Conservation (phyloP, 2,113 vertebrate genomes). For the Arvicanthis niloticus region DNA sequence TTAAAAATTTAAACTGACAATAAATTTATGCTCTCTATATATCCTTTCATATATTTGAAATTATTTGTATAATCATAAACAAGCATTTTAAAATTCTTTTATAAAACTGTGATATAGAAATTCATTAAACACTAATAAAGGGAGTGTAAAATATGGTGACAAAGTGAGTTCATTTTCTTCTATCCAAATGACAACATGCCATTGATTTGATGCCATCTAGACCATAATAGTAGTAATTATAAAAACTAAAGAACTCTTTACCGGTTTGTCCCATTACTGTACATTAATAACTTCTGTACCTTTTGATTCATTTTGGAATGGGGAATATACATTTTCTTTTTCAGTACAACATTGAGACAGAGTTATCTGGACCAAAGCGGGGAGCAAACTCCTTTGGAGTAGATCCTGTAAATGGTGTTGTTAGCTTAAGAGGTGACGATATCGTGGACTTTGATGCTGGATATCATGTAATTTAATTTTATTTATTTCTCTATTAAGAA, state of each 20-base stretch:
- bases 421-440: conserved; percentile 64
- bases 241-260: background rate
- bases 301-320: background rate
- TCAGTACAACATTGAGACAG: conserved; percentile 67
- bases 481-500: conserved; percentile 26
- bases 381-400: conserved; percentile 70
- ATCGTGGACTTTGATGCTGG: conserved; percentile 79
- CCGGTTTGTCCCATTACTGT: background rate
- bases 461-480: conserved; percentile 76
- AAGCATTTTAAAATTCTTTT: background rate
- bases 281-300: background rate
- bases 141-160: background rate
- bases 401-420: conserved; percentile 65
- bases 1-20: background rate
- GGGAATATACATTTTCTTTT: conserved; percentile 1
- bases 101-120: background rate
- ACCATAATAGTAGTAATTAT: background rate
- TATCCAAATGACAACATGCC: background rate
- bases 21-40: background rate
- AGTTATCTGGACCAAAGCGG: conserved; percentile 62
- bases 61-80: conserved; percentile 3
- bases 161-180: background rate
- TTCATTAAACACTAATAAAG: background rate
- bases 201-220: background rate
- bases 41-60: background rate